phyloP scores from a whole-genome alignment of 2,797 vertebrate species.

The Leuciscus waleckii region DNA sequence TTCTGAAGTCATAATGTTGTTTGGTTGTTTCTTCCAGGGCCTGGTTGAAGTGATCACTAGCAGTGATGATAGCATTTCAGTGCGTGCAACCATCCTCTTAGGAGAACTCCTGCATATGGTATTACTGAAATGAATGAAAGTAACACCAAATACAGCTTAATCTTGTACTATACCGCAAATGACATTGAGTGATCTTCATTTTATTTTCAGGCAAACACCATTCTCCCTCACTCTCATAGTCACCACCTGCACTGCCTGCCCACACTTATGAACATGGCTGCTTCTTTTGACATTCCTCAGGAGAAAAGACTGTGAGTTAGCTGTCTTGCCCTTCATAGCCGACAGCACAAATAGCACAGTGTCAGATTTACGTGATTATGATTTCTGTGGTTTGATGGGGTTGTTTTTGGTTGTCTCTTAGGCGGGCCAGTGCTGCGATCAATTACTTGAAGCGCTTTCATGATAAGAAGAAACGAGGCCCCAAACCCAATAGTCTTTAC shows the following conservation, averaged over 20 bases:
- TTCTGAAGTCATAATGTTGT: not conserved
- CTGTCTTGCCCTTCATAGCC: not conserved
- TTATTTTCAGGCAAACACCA: constrained; percentile 90
- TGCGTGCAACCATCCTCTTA: constrained; percentile 94
- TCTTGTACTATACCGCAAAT: not conserved
- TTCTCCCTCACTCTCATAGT: constrained; percentile 97
- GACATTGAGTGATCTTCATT: not conserved
- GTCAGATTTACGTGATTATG: not conserved
- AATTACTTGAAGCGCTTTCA: constrained; percentile 97
- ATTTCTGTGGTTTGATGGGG: not conserved
- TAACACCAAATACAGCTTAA: not conserved
- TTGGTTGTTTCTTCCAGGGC: constrained; percentile 76
- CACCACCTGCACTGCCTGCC: constrained; percentile 98
- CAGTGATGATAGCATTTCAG: constrained; percentile 90
- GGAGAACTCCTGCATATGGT: constrained; percentile 89
- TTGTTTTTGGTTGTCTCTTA: constrained; percentile 62
- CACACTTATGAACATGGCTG: constrained; percentile 97
- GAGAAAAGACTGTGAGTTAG: constrained; percentile 92
- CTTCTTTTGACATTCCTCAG: constrained; percentile 94
- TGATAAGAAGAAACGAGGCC: constrained; percentile 96
- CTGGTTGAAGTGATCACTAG: constrained; percentile 97
- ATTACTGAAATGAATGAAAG: not conserved
- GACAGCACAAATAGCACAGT: not conserved
- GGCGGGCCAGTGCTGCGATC: constrained; percentile 93
- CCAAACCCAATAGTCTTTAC: constrained; percentile 94